Conservation (phyloP, 1,140 invertebrate genomes). For the Homarus americanus region DNA sequence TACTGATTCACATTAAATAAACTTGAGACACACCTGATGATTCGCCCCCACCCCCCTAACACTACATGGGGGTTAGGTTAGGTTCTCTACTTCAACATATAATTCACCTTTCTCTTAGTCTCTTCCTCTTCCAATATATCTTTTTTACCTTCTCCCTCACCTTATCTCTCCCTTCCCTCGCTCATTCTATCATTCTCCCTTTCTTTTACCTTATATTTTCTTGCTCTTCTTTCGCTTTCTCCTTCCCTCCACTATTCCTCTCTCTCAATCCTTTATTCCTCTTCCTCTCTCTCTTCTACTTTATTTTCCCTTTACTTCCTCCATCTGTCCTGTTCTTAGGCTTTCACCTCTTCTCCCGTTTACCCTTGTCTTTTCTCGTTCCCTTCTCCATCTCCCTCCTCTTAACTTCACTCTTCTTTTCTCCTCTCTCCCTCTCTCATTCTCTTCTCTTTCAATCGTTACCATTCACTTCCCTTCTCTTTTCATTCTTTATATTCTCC, state of each 20-base stretch:
- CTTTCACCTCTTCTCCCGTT: background rate
- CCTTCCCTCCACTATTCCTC: background rate
- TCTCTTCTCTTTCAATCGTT: no score
- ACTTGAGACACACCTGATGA: no score
- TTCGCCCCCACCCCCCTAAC: no score
- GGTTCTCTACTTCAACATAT: background rate
- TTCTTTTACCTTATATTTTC: background rate
- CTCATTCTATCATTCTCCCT: background rate
- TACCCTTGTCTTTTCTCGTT: background rate
- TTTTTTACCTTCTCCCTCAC: background rate
- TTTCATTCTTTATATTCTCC: no score
- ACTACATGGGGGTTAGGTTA: no score
- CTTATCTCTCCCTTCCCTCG: background rate
- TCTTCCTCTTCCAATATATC: no score
- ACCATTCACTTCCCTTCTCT: no score
- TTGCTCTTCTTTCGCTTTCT: background rate
- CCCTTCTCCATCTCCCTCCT: background rate
- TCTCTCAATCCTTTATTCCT: background rate
- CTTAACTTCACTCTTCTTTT: no score
- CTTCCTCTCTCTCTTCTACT: no score
- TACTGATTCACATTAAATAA: no score
- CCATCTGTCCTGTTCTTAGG: background rate
- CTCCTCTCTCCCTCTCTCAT: no score
- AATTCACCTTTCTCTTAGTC: no score
- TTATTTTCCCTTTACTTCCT: background rate